Percentiles rank a stretch among this genome's conserved stretches.
Conservation (phyloP, 2,888 invertebrate species). For the Latheticus oryzae region DNA sequence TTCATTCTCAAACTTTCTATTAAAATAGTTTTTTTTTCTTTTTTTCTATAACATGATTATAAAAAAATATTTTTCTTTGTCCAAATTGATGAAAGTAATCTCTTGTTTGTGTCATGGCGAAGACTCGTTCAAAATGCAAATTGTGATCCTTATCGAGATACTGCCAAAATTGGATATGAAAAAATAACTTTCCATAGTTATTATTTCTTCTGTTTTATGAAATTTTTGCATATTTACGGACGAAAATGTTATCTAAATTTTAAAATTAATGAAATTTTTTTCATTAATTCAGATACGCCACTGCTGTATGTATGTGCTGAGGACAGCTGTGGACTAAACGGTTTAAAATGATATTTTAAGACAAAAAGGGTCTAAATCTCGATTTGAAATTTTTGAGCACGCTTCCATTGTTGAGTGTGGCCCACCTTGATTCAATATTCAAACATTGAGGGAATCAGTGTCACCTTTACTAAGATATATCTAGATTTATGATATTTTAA, state of each 20-base stretch:
- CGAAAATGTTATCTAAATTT: neutral
- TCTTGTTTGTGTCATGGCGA: conserved; percentile 28
- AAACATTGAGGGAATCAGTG: conserved; percentile 49
- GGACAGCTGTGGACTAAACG: conserved; percentile 38
- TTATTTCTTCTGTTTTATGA: conserved; percentile 30
- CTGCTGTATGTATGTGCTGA: conserved; percentile 3
- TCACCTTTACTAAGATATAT: conserved; percentile 43
- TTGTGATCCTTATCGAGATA: conserved; percentile 35
- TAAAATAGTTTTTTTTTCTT: too few relatives aligned
- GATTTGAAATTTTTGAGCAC: conserved; percentile 42
- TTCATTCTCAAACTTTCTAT: too few relatives aligned
- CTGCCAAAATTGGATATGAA: conserved; percentile 38
- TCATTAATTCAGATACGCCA: conserved; percentile 9
- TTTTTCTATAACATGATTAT: too few relatives aligned
- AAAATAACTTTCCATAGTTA: conserved; percentile 24
- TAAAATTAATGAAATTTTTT: conserved; percentile 20
- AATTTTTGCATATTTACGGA: conserved; percentile 14
- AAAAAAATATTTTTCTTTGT: conserved; percentile 33
- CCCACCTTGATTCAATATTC: conserved; percentile 47
- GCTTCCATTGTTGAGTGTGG: conserved; percentile 37
- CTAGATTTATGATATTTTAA: conserved; percentile 46
- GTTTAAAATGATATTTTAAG: conserved; percentile 38
- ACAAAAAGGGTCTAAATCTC: conserved; percentile 43
- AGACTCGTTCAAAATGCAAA: conserved; percentile 40
- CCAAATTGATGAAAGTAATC: conserved; percentile 35